Evolutionary conservation across 2,113 vertebrate species (phyloP), one percentile per base, ranked within the genome.

Genomic region (Clarias batrachus): DNA sequence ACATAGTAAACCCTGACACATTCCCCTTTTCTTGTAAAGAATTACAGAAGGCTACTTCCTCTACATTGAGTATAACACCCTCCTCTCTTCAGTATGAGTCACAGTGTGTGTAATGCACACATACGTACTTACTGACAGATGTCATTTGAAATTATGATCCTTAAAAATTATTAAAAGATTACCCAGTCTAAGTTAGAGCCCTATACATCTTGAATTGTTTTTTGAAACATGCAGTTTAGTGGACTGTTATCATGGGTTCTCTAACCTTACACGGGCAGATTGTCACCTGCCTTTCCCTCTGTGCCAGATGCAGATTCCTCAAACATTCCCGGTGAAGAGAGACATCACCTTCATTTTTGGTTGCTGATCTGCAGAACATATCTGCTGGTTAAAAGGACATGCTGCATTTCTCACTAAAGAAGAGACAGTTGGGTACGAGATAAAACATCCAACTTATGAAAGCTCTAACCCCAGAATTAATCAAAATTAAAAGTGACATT

Each of bases 281-380:
- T 93, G 93, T 91, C 92, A 91, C 88, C 94, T 93, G 92, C 94
- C 94, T 93, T 91, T 92, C 88, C 88, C 94, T 96, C 96, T 93
- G 57, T 92, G 89, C 95, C 93, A 87, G 92, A 89, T 90, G 91
- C 92, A 89, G 93, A 89, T 81, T 96, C 96, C 92, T 97, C 95
- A 84, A 96, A 94, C 96, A 97, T 96, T 92, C 96, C 94, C 76
- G 95, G 94, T 19, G 96, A 97, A 82, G 96, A 97, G 89, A 97
- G 90, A 65, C 95, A 96, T 94, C 92, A 97, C 96, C 93, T 95
- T 95, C 93, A 96, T 95, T 94, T 94, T 94, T 90, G 96, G 96
- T 91, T 96, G 96, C 92, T 94, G 93, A 92, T 97, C 96, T 85
- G 96, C 95, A 68, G 95, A 96, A 94, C 96, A 94, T 86, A 92